Evolutionary conservation across 2,888 invertebrate species (phyloP), one percentile per base, ranked within the genome.

Genomic region (Ormyrus nitidulus): DNA sequence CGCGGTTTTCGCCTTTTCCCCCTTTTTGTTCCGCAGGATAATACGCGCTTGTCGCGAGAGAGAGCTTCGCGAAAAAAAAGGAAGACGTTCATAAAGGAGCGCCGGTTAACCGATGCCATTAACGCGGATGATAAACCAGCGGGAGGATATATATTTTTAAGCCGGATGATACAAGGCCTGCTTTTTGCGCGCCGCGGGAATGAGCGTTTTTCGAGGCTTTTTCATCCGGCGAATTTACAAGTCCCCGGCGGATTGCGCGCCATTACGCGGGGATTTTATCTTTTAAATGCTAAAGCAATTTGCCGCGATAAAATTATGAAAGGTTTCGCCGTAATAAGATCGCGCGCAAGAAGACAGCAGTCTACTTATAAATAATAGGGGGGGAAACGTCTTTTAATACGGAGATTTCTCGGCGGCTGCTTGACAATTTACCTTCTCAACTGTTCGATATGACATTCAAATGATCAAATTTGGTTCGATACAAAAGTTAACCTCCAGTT

Each of bases 251-350:
- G 49, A 53, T 70, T 44, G 69, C 62, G 10, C 44, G 11, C 51
- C 46, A 58, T 74, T 79, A 69, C 64, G 11, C 11, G n/a, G 66
- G 56, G 56, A 69, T 70, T 59, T 79, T 78, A 78, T 73, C 73
- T 61, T 73, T 74, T 64, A 64, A 69, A 68, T 69, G 62, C 64
- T 54, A 58, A 56, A 58, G 69, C 69, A 62, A 79, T 73, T 74
- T 73, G 54, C 54, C 51, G 34, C 19, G 66, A 74, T 74, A 69
- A 79, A 62, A 74, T 19, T 72, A 61, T 68, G 69, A 49, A 54
- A 68, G 61, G 19, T 64, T 56, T 68, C 11, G 5, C 10, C 7
- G 54, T 78, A 56, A 71, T 46, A 46, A 56, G 46, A 73, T 78
- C 61, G 13, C n/a, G 51, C 10, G 49, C 46, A 13, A 68, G 51